A percentile compares a stretch with the other conserved stretches of the same genome.
Evolutionary conservation across 2,113 vertebrate genomes (phyloP).

Genomic region (Oryzias curvinotus): DNA sequence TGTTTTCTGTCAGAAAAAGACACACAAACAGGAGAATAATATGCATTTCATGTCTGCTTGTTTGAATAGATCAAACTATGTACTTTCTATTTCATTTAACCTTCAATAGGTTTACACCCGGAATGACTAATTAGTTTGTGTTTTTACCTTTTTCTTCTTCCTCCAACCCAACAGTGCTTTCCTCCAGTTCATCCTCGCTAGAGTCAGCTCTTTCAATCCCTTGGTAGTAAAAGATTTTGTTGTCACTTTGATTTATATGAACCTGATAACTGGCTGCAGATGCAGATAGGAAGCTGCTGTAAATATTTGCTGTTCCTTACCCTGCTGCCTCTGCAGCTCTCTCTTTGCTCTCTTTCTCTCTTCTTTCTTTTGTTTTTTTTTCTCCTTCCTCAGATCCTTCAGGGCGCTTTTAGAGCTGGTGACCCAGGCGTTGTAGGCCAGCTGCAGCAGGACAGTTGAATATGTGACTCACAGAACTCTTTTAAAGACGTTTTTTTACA

Average conservation of each 20-base stretch:
- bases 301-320: constrained; percentile 45
- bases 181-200: constrained; percentile 66
- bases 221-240: constrained; percentile 27
- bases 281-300: background rate
- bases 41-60: background rate
- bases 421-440: constrained; percentile 79
- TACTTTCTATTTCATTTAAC: background rate
- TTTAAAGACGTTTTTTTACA: background rate
- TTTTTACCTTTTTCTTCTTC: constrained; percentile 48
- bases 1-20: constrained; percentile 56
- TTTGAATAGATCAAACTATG: background rate
- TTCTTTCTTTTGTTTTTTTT: constrained; percentile 58
- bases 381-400: constrained; percentile 70
- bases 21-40: background rate
- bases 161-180: constrained; percentile 43
- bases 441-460: constrained; percentile 45
- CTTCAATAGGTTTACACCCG: background rate
- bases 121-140: background rate
- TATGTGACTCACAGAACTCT: background rate
- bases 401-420: constrained; percentile 74
- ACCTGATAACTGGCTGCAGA: background rate
- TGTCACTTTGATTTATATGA: background rate
- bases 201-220: constrained; percentile 62
- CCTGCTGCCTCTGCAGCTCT: constrained; percentile 51
- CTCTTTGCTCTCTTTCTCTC: constrained; percentile 52